Evolutionary conservation across 2,888 invertebrate genomes (phyloP).

Genomic region (Eupeodes latifasciatus): DNA sequence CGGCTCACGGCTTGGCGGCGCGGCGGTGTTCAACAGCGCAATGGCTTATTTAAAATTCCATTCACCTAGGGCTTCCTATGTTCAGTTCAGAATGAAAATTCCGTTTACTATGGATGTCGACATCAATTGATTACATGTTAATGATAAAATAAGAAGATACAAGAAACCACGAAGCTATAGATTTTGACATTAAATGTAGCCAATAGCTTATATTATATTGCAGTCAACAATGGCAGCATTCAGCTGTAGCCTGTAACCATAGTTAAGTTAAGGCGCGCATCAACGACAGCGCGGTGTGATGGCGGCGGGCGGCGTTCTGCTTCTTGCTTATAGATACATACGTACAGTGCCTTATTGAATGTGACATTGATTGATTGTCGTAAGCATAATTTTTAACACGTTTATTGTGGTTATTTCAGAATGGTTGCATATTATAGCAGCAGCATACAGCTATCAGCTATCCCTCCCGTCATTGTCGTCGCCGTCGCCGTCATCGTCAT

Average conservation of each 20-base stretch:
- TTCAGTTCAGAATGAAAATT: conserved; percentile 75
- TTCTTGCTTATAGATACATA: neutral
- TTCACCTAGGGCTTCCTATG: conserved; percentile 71
- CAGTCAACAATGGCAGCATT: conserved; percentile 46
- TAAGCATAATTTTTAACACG: conserved; percentile 69
- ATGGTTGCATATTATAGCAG: conserved; percentile 1
- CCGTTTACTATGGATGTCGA: conserved; percentile 68
- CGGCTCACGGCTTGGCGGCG: conserved; percentile 16
- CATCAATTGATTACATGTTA: conserved; percentile 75
- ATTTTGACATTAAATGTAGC: conserved; percentile 73
- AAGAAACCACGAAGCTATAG: conserved; percentile 61
- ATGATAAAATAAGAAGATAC: conserved; percentile 64
- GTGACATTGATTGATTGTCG: conserved; percentile 74
- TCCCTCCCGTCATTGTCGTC: neutral
- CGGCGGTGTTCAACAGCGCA: conserved; percentile 17
- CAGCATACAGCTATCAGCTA: neutral
- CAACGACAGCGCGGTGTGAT: neutral
- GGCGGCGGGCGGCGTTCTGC: neutral
- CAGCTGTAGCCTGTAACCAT: conserved; percentile 7
- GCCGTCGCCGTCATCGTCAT: no score
- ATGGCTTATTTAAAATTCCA: conserved; percentile 71
- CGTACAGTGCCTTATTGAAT: conserved; percentile 41
- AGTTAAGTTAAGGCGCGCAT: neutral
- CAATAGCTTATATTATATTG: conserved; percentile 40
- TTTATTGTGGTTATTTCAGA: conserved; percentile 58